Base-by-base conservation (phyloP, 2,888 invertebrate genomes). In the Heliconius charithonia region DNA sequence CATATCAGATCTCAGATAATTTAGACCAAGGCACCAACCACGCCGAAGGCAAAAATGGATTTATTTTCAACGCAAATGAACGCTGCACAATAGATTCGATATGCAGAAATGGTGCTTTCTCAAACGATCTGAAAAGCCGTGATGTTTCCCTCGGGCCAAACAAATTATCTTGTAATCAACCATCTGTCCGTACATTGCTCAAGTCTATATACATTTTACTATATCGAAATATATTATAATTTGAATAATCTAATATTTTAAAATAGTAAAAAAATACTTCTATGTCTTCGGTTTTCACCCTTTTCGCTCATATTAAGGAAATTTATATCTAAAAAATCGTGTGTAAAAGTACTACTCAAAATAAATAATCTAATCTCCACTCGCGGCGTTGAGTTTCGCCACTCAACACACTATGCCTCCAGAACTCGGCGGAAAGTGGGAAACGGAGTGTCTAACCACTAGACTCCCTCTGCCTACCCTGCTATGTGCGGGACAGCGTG, bases 61-160 rank as follows among this genome's bases (percentile, higher is more conserved):
- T 76, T 75, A 63, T 81, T 81, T 79, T 76, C 72, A 80, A 75
- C 71, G 73, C 79, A 79, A 82, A 83, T 75, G 81, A 80, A 69
- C 76, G 69, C 81, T 82, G 83, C 77, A 77, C 79, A 83, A 80
- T 67, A 72, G 73, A 81, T 80, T 78, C 77, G 77, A 83, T 79
- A 82, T 80, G 79, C 81, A 81, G 81, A 79, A 82, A 80, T 77
- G 78, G 79, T 79, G 82, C 83, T 83, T 83, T 83, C 82, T 80
- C 80, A 67, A 81, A 77, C 78, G 67, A 73, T 75, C 80, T 81
- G 77, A 80, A 83, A 82, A 81, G 80, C 81, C 69, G 78, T 81
- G 80, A 82, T 83, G 79, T 81, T 80, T 76, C 76, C 83, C 82
- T 41, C 72, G 66, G 82, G 81, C 81, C 59, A 79, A 83, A 80